These are phyloP conservation scores for Sterrhoptilus dennistouni DNA, from an alignment of 2,113 vertebrate genomes.

Conservation along the genomic window DNA sequence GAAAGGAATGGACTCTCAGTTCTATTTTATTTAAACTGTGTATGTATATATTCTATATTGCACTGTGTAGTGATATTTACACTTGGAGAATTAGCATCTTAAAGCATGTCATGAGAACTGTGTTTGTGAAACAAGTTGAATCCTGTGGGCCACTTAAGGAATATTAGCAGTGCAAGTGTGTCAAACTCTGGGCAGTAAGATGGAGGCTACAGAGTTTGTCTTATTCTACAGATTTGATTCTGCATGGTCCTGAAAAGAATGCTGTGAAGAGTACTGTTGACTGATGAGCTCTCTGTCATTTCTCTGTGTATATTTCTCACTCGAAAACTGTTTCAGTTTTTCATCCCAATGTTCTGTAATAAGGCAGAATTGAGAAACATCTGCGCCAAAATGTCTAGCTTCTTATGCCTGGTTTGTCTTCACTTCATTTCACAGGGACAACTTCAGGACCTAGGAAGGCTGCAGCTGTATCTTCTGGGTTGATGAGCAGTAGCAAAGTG, in stretches of 20 bases:
- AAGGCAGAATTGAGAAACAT: neutral
- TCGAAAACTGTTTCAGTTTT: neutral
- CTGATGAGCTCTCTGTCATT: neutral
- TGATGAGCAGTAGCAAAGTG: conserved; percentile 44
- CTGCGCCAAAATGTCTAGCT: neutral
- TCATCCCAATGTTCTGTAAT: neutral
- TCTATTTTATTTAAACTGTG: neutral
- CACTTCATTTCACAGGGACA: conserved; percentile 57
- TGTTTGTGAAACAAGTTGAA: neutral
- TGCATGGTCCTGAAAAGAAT: neutral
- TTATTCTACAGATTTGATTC: neutral
- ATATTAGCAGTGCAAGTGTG: neutral
- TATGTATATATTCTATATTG: too few species aligned
- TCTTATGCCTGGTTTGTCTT: conserved; percentile 13
- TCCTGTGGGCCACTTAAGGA: neutral
- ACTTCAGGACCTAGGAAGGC: conserved; percentile 63
- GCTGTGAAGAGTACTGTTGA: neutral
- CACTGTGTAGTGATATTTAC: neutral
- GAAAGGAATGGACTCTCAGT: neutral
- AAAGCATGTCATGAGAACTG: neutral
- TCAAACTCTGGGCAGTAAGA: neutral
- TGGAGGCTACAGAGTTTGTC: neutral
- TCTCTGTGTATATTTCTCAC: neutral
- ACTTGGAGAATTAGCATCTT: neutral
- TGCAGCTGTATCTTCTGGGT: conserved; percentile 75